Base-by-base conservation (phyloP, 2,888 invertebrate genomes). In the Gymnocheta viridis region DNA sequence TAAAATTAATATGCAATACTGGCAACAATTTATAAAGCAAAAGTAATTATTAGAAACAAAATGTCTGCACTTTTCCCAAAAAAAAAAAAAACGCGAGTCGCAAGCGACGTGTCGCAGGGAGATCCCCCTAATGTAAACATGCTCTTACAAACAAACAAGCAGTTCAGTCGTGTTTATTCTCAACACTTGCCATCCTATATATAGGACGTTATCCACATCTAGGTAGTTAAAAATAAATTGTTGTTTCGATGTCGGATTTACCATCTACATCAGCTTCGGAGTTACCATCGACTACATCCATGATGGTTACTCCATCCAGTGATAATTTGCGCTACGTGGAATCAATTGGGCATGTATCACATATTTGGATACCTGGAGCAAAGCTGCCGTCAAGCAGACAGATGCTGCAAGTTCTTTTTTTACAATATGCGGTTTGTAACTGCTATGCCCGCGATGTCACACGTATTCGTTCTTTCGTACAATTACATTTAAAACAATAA, bases 351-450 rank as follows among this genome's bases (percentile, higher is more conserved):
- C 38, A 38, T 38, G 38, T 14, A 38, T 38, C 38, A 38, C 38
- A 38, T 14, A n/a, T n/a, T n/a, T 14, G 10, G 38, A 14, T 14
- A 38, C 14, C 14, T 38, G 38, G 38, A 38, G 38, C 32, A 5
- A 32, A 32, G 9, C 9, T 32, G 32, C 32, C 32, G 32, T 32
- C 32, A 32, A 32, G 9, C 38, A 38, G 38, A 38, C 38, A 38
- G 38, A 38, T 38, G 38, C 38, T 38, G 38, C 38, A 38, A 38
- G 9, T 44, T 44, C 6, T 29, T 44, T 44, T 54, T 54, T 54
- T 54, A 54, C 54, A 54, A 54, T 54, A 27, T 54, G 54, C 38
- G 38, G 38, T 38, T 38, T 14, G 38, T 38, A n/a, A n/a, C n/a
- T n/a, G n/a, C n/a, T n/a, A n/a, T n/a, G n/a, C n/a, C n/a, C n/a